Evolutionary conservation across 2,113 vertebrate genomes (phyloP), one percentile per base, ranked within the genome.

Genomic region (Cebidichthys violaceus): DNA sequence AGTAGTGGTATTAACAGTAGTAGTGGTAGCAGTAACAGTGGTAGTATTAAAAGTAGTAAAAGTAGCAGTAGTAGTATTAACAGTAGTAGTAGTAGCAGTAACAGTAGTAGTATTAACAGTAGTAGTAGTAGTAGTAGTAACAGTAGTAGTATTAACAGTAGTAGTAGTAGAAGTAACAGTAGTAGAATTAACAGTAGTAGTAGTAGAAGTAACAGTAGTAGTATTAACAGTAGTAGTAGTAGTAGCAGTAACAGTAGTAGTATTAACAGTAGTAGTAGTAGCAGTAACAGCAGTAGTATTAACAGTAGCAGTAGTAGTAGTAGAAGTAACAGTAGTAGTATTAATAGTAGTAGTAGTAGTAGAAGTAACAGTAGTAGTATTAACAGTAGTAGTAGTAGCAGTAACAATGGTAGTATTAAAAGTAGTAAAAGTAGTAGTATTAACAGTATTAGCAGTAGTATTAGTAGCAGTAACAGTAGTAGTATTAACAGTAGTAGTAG

Each of bases 81-180:
- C 3, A n/a, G n/a, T n/a, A 57, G n/a, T 4, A 24, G 54, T 24
- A 6, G 2, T 14, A 45, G 43, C 13, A 15, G 4, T 31, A 18
- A 4, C 17, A n/a, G n/a, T n/a, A n/a, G 0, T 29, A 33, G 0
- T 11, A 0, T 2, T 10, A 35, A 20, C 5, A 41, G 4, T 3
- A 54, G 39, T 0, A 0, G 50, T 24, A 27, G n/a, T n/a, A n/a
- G n/a, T n/a, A n/a, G n/a, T n/a, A n/a, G 20, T 55, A 14, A 1
- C 4, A 14, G 9, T 24, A 11, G 52, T 9, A 24, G 52, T 24
- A 55, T 1, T 10, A 55, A 4, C 2, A 24, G 10, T 4, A 24
- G 9, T 4, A 13, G 9, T 24, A 54, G 0, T 1, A 54, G 18
- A 2, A 50, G 47, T 50, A 54, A 4, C 15, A 24, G 10, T 1